A percentile compares a stretch with the other conserved stretches of the same genome.
Conservation (phyloP, 2,888 invertebrate genomes). For the Callinectes sapidus region DNA sequence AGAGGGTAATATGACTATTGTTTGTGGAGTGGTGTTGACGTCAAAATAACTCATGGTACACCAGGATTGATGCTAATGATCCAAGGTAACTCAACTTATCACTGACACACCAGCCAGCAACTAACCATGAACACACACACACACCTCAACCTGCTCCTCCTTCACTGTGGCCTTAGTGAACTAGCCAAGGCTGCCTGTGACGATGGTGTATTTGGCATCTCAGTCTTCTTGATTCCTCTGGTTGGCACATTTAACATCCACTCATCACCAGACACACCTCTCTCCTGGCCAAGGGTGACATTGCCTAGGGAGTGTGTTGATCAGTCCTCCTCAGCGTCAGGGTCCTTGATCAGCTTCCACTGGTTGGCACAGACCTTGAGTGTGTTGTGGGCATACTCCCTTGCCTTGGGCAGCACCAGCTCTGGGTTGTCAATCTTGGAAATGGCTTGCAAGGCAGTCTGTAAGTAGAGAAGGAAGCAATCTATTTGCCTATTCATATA, state of each 20-base stretch:
- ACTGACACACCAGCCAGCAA: too few species aligned
- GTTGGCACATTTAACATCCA: neutral
- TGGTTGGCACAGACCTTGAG: constrained; percentile 58
- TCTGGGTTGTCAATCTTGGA: constrained; percentile 70
- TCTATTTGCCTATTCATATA: too few species aligned
- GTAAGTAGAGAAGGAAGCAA: constrained; percentile 15
- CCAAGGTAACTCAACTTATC: too few species aligned
- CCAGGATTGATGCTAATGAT: too few species aligned
- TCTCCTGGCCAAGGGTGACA: neutral
- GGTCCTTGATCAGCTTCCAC: constrained; percentile 69
- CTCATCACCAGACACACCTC: neutral
- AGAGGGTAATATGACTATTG: too few species aligned
- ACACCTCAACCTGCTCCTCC: too few species aligned
- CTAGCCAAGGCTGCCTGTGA: too few species aligned
- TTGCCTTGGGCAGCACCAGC: constrained; percentile 67
- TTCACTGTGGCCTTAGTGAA: too few species aligned
- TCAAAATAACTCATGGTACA: too few species aligned
- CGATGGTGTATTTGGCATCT: too few species aligned
- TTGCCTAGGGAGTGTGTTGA: neutral
- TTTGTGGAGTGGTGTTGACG: too few species aligned
- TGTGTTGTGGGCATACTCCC: constrained; percentile 58
- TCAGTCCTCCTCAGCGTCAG: constrained; percentile 57
- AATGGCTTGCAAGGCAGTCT: constrained; percentile 71
- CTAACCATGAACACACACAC: too few species aligned
- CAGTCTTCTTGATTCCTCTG: neutral